phyloP scores from a whole-genome alignment of 2,888 invertebrate genomes.

The Drosophila robusta region DNA sequence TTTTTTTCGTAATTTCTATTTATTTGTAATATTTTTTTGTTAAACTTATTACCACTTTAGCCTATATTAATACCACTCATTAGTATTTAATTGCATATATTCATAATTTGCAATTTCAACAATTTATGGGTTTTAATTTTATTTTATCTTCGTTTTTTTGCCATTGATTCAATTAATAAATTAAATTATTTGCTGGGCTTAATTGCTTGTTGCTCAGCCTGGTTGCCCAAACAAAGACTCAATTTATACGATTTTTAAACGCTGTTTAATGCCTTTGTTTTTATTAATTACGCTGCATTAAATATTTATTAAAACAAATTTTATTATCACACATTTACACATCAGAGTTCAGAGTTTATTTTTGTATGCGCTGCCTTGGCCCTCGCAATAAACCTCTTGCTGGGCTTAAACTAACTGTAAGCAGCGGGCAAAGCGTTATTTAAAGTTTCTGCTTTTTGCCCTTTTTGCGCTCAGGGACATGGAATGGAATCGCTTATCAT shows the following conservation, averaged over 20 bases:
- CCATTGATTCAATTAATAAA: constrained; percentile 70
- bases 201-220: constrained; percentile 64
- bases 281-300: constrained; percentile 60
- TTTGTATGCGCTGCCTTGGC: constrained; percentile 5
- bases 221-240: constrained; percentile 60
- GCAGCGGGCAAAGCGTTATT: constrained; percentile 28
- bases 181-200: constrained; percentile 72
- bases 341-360: constrained; percentile 2
- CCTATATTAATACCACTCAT: constrained; percentile 61
- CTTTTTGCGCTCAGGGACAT: constrained; percentile 1
- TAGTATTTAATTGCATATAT: constrained; percentile 71
- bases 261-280: constrained; percentile 62
- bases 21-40: constrained; percentile 17
- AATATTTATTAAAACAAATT: constrained; percentile 69
- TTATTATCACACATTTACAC: constrained; percentile 36
- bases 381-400: constrained; percentile 2
- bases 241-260: constrained; percentile 60
- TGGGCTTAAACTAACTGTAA: constrained; percentile 11
- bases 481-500: constrained; percentile 30
- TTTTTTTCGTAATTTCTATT: constrained; percentile 19
- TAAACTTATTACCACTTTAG: constrained; percentile 52
- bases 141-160: constrained; percentile 10
- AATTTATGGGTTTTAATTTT: constrained; percentile 45
- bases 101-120: constrained; percentile 58
- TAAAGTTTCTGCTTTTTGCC: constrained; percentile 28